These are phyloP conservation scores for Musca domestica DNA, from an alignment of 1,140 invertebrate genomes.

Conservation along the genomic window DNA sequence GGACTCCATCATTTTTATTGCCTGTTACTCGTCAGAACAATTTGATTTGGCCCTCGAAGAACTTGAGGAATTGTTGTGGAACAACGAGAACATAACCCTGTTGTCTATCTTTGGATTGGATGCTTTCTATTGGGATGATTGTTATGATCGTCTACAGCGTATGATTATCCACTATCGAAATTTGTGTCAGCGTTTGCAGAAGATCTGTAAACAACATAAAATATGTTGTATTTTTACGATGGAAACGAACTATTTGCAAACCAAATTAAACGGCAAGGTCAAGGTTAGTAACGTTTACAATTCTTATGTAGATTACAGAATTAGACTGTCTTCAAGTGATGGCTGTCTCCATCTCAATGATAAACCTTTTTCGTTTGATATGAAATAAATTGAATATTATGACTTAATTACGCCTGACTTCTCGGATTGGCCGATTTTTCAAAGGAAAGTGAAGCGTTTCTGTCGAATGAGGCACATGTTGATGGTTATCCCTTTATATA, in stretches of 20 bases:
- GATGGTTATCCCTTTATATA: no score
- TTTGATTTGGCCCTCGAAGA: constrained; percentile 24
- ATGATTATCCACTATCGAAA: constrained; percentile 24
- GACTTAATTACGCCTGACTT: no score
- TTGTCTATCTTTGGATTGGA: constrained; percentile 28
- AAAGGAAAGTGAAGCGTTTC: no score
- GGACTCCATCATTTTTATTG: constrained; percentile 16
- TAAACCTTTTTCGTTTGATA: background rate
- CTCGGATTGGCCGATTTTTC: no score
- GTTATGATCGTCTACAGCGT: constrained; percentile 1
- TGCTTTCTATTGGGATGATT: constrained; percentile 28
- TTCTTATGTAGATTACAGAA: background rate
- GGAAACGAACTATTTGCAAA: constrained; percentile 14
- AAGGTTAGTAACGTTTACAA: background rate
- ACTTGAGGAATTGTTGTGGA: constrained; percentile 17
- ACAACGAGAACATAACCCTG: constrained; percentile 15
- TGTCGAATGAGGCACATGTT: no score
- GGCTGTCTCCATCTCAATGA: background rate
- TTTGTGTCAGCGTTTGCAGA: constrained; percentile 8
- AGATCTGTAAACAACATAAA: constrained; percentile 24
- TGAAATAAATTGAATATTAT: no score
- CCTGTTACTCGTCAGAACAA: constrained; percentile 23
- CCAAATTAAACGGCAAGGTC: background rate
- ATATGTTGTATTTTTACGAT: constrained; percentile 27
- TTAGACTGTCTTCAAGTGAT: background rate